Base-by-base conservation (phyloP, 2,113 vertebrate species). In the Takifugu bimaculatus region DNA sequence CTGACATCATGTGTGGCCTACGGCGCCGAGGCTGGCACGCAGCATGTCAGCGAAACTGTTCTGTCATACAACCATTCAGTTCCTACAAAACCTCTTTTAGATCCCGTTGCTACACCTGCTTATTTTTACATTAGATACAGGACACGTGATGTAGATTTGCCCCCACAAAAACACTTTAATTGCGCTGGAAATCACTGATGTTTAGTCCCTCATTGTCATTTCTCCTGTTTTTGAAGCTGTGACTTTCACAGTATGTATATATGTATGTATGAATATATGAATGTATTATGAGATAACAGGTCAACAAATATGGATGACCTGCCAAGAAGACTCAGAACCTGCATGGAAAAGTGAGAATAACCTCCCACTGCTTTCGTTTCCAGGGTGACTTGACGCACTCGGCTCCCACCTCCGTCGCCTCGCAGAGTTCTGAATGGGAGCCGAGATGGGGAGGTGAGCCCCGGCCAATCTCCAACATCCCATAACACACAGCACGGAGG, bases 361-460 rank as follows among this genome's bases (percentile, higher is more conserved):
- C 65, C 78, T 77, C 74, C 75, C 57, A 63, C 80, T 52, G 64
- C 47, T 64, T 57, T 54, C 52, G 84, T 84, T 87, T 75, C 85
- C 78, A 79, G 58, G 82, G 85, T 85, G 87, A 88, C 80, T 72
- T 39, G 35, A 39, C 35, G 35, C 35, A 39, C 5, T 6, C 9
- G 35, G 1, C 35, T 39, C 11, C 35, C 52, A 63, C 80, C 72
- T 78, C 57, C 72, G 76, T 80, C 84, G 73, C 76, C 73, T 80
- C 73, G 80, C 71, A 64, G 64, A 75, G 65, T 52, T 60, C 56
- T 1, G 51, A 43, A 56, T 3, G 26, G 10, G 54, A 52, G 70
- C 51, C 58, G 29, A 47, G 53, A 56, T 54, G 52, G 55, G 39
- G 25, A 47, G 53, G 57, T 57, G 63, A 82, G 67, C 70, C 67